phyloP scores from a whole-genome alignment of 2,888 invertebrate genomes.

The Temnothorax rugatulus region DNA sequence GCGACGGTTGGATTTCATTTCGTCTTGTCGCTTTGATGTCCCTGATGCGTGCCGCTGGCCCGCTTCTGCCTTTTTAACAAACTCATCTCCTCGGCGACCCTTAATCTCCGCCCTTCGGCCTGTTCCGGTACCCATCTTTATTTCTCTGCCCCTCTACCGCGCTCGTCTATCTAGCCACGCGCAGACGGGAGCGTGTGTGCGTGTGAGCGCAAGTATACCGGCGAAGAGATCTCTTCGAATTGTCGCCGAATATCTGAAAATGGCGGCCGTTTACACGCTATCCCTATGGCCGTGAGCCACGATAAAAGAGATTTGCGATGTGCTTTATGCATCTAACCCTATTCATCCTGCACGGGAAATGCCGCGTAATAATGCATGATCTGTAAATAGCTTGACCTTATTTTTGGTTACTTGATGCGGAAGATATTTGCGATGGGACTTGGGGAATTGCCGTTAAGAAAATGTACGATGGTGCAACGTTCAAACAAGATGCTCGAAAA shows the following conservation, averaged over 20 bases:
- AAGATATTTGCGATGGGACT: slow-evolving; percentile 16
- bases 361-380: slow-evolving; percentile 36
- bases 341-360: slow-evolving; percentile 39
- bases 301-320: slow-evolving; percentile 63
- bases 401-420: slow-evolving; percentile 2
- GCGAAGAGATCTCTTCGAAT: slow-evolving; percentile 51
- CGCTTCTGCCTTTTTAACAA: slow-evolving; percentile 87
- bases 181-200: slow-evolving; percentile 46
- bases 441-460: background rate
- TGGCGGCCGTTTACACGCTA: slow-evolving; percentile 67
- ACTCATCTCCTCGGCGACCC: slow-evolving; percentile 86
- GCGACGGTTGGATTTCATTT: slow-evolving; percentile 86
- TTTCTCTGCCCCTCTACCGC: slow-evolving; percentile 68
- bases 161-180: slow-evolving; percentile 60
- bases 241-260: slow-evolving; percentile 75
- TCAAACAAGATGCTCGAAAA: background rate
- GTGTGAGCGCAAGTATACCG: slow-evolving; percentile 11
- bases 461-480: background rate
- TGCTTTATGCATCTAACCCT: slow-evolving; percentile 41
- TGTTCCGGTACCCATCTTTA: slow-evolving; percentile 75
- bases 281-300: slow-evolving; percentile 55
- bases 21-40: slow-evolving; percentile 86
- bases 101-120: slow-evolving; percentile 85
- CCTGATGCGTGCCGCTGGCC: slow-evolving; percentile 86
- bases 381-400: slow-evolving; percentile 28